Percentiles rank a stretch among this genome's conserved stretches.
Evolutionary conservation across 2,888 invertebrate genomes (phyloP).

Genomic region (Subacronicta megacephala): DNA sequence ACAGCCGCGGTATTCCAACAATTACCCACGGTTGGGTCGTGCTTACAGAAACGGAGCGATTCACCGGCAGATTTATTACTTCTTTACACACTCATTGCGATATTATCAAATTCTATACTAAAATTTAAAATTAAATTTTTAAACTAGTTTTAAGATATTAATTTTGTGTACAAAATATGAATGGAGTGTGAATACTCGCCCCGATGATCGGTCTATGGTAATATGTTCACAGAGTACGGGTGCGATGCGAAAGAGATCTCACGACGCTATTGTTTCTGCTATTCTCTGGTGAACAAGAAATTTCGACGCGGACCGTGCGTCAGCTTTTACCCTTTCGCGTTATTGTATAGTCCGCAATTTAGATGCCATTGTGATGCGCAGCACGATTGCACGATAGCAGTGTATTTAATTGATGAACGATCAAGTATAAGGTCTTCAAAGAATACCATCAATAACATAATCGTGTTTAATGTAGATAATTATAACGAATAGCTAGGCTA

Average conservation of each 20-base stretch:
- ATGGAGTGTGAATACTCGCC: constrained; percentile 60
- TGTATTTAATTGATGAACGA: constrained; percentile 61
- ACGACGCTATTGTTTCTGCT: constrained; percentile 84
- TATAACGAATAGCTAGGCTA: constrained; percentile 11
- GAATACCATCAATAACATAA: constrained; percentile 29
- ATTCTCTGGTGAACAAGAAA: constrained; percentile 78
- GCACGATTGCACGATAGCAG: constrained; percentile 67
- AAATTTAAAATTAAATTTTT: constrained; percentile 17
- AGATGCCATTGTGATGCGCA: constrained; percentile 76
- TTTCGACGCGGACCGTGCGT: constrained; percentile 73
- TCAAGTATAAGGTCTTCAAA: constrained; percentile 32
- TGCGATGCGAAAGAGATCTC: constrained; percentile 79
- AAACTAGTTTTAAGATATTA: constrained; percentile 28
- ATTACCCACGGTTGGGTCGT: constrained; percentile 84
- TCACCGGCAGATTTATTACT: constrained; percentile 71
- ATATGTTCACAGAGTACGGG: constrained; percentile 67
- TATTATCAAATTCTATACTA: constrained; percentile 38
- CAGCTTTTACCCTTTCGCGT: constrained; percentile 82
- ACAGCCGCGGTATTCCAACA: constrained; percentile 85
- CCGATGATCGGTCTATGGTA: constrained; percentile 65
- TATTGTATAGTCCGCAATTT: constrained; percentile 68
- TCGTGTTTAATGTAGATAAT: constrained; percentile 18
- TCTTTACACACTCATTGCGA: constrained; percentile 65
- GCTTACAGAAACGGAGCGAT: constrained; percentile 77
- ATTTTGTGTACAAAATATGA: constrained; percentile 28